These are phyloP conservation scores for Theretra japonica DNA, from an alignment of 2,888 invertebrate species.

Conservation along the genomic window DNA sequence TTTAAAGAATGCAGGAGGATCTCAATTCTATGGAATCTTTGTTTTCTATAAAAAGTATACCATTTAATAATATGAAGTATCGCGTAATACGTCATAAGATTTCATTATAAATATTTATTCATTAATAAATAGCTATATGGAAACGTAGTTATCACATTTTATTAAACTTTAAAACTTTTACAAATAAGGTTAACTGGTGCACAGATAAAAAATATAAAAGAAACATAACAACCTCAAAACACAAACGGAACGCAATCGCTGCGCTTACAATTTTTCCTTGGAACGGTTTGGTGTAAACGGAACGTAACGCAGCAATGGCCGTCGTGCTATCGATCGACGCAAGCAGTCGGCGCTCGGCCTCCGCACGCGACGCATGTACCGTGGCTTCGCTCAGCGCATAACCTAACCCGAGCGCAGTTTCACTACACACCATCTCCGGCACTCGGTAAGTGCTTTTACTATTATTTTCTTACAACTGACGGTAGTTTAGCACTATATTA, in stretches of 20 bases:
- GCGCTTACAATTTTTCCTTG: constrained; percentile 11
- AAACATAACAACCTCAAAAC: not conserved
- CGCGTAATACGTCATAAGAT: too few species aligned
- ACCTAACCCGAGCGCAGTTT: constrained; percentile 30
- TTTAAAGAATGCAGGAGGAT: too few species aligned
- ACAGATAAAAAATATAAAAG: not conserved
- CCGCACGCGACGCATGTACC: constrained; percentile 65
- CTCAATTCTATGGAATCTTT: too few species aligned
- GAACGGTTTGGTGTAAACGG: constrained; percentile 59
- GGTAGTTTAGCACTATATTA: not conserved
- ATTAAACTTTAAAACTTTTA: not conserved
- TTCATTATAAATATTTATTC: too few species aligned
- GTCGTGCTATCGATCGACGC: constrained; percentile 76
- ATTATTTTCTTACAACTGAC: not conserved
- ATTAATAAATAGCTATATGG: too few species aligned
- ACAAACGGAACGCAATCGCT: constrained; percentile 18
- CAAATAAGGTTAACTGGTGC: not conserved
- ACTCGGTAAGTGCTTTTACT: constrained; percentile 25
- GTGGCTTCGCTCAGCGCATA: constrained; percentile 1
- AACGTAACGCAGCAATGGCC: constrained; percentile 75
- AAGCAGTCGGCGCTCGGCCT: constrained; percentile 76
- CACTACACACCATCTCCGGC: constrained; percentile 28
- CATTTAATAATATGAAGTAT: too few species aligned
- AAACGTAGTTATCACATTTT: too few species aligned
- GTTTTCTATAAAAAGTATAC: not conserved